Percentiles rank a stretch among this genome's conserved stretches.
Evolutionary conservation across 2,888 invertebrate genomes (phyloP).

Genomic region (Ischnura elegans): DNA sequence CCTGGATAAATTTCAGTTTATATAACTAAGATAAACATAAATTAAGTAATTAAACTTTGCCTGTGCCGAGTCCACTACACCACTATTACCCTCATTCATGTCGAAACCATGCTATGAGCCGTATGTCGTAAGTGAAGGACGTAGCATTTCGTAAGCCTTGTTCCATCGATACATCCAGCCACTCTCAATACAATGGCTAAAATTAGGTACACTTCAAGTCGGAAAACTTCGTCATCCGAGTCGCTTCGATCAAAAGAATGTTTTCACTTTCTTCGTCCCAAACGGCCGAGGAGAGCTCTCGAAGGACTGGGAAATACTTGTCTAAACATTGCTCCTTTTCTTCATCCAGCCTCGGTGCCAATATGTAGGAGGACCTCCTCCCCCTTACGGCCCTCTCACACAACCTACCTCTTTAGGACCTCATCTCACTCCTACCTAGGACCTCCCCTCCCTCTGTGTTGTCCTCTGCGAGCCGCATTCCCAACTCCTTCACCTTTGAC

Average conservation of each 20-base stretch:
- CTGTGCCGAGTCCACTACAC: too few relatives aligned
- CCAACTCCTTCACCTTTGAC: background rate
- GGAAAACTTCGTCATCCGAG: background rate
- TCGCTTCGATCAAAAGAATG: too few relatives aligned
- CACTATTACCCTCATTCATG: too few relatives aligned
- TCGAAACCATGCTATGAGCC: too few relatives aligned
- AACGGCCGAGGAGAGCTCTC: background rate
- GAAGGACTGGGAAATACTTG: slow-evolving; percentile 13
- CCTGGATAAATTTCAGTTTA: too few relatives aligned
- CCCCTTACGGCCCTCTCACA: background rate
- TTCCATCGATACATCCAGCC: background rate
- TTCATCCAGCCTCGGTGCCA: background rate
- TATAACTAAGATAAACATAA: too few relatives aligned
- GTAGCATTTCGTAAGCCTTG: background rate
- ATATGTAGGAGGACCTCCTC: background rate
- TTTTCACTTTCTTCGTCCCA: background rate
- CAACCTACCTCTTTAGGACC: too few relatives aligned
- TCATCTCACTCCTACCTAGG: too few relatives aligned
- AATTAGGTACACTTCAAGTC: background rate
- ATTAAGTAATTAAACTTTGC: too few relatives aligned
- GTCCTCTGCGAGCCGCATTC: slow-evolving; percentile 12
- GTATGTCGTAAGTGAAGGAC: too few relatives aligned
- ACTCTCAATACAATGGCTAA: background rate
- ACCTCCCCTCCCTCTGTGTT: background rate
- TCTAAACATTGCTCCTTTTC: slow-evolving; percentile 14